phyloP scores from a whole-genome alignment of 2,113 vertebrate species.

The Psilopsiagon aymara region DNA sequence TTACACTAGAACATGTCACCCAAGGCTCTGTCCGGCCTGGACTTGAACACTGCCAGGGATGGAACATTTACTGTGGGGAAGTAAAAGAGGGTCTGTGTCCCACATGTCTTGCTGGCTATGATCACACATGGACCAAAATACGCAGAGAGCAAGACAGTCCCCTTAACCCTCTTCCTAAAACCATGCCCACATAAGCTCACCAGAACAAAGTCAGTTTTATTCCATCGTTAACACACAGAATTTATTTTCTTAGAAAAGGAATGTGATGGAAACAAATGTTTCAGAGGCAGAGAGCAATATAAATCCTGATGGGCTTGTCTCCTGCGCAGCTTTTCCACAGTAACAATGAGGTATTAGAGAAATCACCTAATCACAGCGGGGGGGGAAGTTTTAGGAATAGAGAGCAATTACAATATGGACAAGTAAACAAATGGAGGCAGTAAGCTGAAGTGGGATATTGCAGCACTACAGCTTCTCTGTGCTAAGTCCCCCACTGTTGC shows the following conservation, averaged over 20 bases:
- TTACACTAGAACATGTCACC: neutral
- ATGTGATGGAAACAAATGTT: neutral
- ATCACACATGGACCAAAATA: neutral
- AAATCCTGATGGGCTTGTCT: neutral
- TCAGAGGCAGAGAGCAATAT: neutral
- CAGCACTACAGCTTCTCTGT: neutral
- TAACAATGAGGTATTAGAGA: neutral
- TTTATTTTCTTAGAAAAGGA: neutral
- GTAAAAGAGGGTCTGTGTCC: neutral
- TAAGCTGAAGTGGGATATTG: neutral
- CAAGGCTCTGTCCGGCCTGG: neutral
- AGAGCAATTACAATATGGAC: neutral
- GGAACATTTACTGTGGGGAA: neutral
- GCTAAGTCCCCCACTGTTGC: neutral
- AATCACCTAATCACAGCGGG: neutral
- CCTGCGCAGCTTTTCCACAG: neutral
- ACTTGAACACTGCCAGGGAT: neutral
- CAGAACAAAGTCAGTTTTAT: neutral
- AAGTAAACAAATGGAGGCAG: neutral
- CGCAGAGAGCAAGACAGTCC: neutral
- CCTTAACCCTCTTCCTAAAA: neutral
- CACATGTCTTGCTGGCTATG: neutral
- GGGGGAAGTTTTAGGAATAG: neutral
- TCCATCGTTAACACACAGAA: neutral
- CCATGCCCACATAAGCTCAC: neutral